Evolutionary conservation across 64 coral and sea anemone species (phyloP).

Genomic region (Stichodactyla mertensii): DNA sequence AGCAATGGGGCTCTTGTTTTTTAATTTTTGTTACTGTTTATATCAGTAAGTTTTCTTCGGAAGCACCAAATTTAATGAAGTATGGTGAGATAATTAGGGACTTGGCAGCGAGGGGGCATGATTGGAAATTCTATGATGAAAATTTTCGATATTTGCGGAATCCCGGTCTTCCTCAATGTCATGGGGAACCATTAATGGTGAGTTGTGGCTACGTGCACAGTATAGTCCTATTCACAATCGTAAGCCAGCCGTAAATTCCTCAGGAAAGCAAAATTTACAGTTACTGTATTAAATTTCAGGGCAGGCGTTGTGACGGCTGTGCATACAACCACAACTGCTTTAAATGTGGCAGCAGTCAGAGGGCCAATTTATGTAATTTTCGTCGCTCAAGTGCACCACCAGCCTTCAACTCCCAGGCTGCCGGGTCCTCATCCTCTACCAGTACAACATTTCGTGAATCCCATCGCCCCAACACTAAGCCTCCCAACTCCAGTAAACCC

Average conservation of each 20-base stretch:
- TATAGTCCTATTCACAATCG: not conserved
- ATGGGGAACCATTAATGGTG: too few species aligned
- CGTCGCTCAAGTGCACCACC: not conserved
- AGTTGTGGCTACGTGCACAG: too few species aligned
- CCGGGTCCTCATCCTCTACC: conserved; percentile 20
- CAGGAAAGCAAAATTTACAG: not conserved
- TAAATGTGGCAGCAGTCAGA: not conserved
- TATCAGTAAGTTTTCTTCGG: too few species aligned
- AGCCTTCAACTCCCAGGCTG: not conserved
- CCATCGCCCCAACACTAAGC: not conserved
- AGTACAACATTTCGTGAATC: not conserved
- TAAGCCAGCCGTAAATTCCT: not conserved
- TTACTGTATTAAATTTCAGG: not conserved
- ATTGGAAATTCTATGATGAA: too few species aligned
- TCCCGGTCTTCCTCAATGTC: too few species aligned
- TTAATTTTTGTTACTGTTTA: too few species aligned
- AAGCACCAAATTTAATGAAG: too few species aligned
- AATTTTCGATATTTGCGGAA: too few species aligned
- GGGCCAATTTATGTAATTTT: not conserved
- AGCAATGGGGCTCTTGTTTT: too few species aligned
- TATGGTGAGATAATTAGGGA: too few species aligned
- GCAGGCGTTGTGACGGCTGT: not conserved
- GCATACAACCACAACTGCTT: not conserved
- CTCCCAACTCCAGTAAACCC: conserved; percentile 27
- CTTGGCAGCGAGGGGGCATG: too few species aligned